phyloP scores from a whole-genome alignment of 1,140 invertebrate species.

The Aleiodes sp. region DNA sequence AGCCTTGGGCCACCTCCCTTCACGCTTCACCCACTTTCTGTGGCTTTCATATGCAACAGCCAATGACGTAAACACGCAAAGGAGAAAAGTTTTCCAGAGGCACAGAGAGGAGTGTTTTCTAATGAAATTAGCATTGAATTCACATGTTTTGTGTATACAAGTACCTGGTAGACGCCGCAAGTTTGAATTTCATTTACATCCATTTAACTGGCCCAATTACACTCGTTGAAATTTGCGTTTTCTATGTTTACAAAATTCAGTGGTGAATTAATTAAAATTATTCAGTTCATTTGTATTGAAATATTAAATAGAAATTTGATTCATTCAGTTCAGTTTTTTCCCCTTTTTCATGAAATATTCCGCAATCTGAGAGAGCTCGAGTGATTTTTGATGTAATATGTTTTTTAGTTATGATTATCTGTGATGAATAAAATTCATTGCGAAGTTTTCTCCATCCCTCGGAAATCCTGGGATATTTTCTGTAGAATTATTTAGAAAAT shows the following conservation, averaged over 20 bases:
- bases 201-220: constrained; percentile 26
- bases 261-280: constrained; percentile 10
- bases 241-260: constrained; percentile 30
- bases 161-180: constrained; percentile 9
- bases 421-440: too few relatives aligned
- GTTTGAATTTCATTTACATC: constrained; percentile 25
- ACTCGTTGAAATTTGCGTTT: constrained; percentile 20
- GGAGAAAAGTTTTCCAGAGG: constrained; percentile 11
- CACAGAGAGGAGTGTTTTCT: background rate
- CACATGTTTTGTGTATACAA: constrained; percentile 20
- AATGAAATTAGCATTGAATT: constrained; percentile 31
- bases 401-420: too few relatives aligned
- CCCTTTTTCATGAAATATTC: too few relatives aligned
- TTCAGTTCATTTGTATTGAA: background rate
- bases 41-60: background rate
- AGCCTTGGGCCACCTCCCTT: too few relatives aligned
- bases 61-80: constrained; percentile 9
- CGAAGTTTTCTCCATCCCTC: too few relatives aligned
- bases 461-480: too few relatives aligned
- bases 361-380: too few relatives aligned
- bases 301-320: too few relatives aligned
- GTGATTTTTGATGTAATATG: too few relatives aligned
- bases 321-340: too few relatives aligned
- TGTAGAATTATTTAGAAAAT: too few relatives aligned
- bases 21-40: too few relatives aligned